Conservation (phyloP, 2,797 vertebrate genomes). For the Coendou prehensilis region DNA sequence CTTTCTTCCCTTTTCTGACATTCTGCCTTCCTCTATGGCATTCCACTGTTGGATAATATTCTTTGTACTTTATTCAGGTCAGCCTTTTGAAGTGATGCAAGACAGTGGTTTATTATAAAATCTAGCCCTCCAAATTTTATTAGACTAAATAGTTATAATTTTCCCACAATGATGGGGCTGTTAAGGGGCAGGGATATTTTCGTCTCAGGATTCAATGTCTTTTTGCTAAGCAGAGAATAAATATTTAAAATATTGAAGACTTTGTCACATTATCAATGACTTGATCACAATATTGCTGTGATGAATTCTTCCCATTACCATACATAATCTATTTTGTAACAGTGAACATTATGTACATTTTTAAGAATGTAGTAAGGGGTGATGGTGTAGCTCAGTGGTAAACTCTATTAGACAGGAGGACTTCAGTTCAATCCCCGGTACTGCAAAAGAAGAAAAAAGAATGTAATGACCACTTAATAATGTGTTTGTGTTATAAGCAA, state of each 20-base stretch:
- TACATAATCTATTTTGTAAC: background rate
- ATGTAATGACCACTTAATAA: background rate
- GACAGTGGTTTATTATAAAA: background rate
- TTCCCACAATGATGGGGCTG: background rate
- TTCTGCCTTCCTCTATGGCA: background rate
- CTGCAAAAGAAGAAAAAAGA: background rate
- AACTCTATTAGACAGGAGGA: background rate
- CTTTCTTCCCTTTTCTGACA: background rate
- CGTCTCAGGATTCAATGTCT: background rate
- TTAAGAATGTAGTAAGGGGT: background rate
- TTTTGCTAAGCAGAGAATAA: background rate
- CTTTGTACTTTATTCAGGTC: background rate
- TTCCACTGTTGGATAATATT: background rate
- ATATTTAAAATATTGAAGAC: background rate
- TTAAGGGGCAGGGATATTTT: background rate
- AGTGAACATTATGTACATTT: background rate
- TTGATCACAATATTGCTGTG: background rate
- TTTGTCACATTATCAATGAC: background rate
- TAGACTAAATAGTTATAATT: background rate
- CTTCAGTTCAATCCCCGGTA: background rate
- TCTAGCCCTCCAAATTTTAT: background rate
- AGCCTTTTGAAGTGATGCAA: background rate
- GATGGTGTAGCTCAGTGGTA: background rate
- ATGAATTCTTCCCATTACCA: background rate
- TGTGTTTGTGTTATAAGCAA: background rate